Percentiles rank a stretch among this genome's conserved stretches.
phyloP scores from a whole-genome alignment of 2,113 vertebrate species.

The Podiceps cristatus region DNA sequence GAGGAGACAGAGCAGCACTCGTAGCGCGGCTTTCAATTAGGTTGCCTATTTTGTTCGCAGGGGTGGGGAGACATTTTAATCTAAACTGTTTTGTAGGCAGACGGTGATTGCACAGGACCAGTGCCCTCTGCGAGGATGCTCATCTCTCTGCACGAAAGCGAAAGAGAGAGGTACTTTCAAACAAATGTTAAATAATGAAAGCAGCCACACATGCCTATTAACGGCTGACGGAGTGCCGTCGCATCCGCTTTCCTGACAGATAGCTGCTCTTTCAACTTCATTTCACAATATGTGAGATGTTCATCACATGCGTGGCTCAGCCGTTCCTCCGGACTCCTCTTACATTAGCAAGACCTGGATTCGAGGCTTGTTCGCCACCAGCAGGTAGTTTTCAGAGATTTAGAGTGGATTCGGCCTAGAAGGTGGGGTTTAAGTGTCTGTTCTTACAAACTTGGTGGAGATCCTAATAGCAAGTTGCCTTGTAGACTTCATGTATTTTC shows the following conservation, averaged over 20 bases:
- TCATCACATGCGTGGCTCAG: accelerated
- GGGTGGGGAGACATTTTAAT: neutral
- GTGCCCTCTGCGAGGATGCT: neutral
- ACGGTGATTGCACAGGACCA: neutral
- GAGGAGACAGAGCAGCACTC: neutral
- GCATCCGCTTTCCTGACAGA: neutral
- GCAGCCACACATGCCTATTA: conserved; percentile 6
- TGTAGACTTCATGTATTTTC: neutral
- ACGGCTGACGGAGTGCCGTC: neutral
- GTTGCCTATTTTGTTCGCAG: neutral
- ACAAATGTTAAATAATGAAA: neutral
- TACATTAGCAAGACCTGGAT: neutral
- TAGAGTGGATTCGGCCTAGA: neutral
- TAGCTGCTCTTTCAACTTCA: neutral
- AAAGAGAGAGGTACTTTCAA: neutral
- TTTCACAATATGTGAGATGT: neutral
- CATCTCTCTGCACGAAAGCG: neutral
- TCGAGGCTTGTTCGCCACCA: neutral
- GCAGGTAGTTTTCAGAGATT: neutral
- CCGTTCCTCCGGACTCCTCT: neutral
- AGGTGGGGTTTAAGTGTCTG: neutral
- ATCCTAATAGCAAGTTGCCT: neutral
- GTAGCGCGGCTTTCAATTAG: conserved; percentile 13
- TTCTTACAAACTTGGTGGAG: neutral
- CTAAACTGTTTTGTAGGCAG: neutral